phyloP scores from a whole-genome alignment of 1,140 invertebrate species.

The Cydia strobilella region DNA sequence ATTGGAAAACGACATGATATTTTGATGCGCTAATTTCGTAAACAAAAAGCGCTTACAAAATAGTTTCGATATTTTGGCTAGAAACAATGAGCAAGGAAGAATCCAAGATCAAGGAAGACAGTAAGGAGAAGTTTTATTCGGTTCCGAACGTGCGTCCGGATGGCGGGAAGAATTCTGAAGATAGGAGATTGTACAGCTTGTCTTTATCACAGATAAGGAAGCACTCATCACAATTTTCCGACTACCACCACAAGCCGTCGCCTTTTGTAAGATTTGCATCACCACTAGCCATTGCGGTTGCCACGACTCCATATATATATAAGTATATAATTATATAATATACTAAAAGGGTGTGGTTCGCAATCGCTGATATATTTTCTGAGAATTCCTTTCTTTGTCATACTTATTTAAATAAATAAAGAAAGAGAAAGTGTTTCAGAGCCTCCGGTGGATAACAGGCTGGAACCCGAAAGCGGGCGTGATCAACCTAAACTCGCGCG shows the following conservation, averaged over 20 bases:
- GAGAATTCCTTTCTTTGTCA: neutral
- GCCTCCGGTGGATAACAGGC: slow-evolving; percentile 81
- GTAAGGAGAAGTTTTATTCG: slow-evolving; percentile 44
- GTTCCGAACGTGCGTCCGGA: slow-evolving; percentile 44
- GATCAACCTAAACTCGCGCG: slow-evolving; percentile 77
- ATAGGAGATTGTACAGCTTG: slow-evolving; percentile 52
- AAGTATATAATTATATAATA: no score
- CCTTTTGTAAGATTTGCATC: slow-evolving; percentile 57
- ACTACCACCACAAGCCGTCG: slow-evolving; percentile 58
- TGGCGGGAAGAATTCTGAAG: slow-evolving; percentile 38
- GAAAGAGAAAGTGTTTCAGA: slow-evolving; percentile 42
- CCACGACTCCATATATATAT: no score
- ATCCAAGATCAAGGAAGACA: neutral
- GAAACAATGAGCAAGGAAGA: neutral
- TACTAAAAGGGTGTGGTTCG: no score
- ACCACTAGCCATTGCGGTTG: neutral
- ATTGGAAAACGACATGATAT: neutral
- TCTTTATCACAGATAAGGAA: slow-evolving; percentile 59
- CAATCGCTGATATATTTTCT: no score
- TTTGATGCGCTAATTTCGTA: neutral
- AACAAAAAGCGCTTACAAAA: neutral
- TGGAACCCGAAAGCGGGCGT: slow-evolving; percentile 76
- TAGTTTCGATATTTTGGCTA: neutral
- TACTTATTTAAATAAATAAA: no score
- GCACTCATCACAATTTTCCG: slow-evolving; percentile 41